phyloP scores from a whole-genome alignment of 2,113 vertebrate species.

The Carassius carassius region DNA sequence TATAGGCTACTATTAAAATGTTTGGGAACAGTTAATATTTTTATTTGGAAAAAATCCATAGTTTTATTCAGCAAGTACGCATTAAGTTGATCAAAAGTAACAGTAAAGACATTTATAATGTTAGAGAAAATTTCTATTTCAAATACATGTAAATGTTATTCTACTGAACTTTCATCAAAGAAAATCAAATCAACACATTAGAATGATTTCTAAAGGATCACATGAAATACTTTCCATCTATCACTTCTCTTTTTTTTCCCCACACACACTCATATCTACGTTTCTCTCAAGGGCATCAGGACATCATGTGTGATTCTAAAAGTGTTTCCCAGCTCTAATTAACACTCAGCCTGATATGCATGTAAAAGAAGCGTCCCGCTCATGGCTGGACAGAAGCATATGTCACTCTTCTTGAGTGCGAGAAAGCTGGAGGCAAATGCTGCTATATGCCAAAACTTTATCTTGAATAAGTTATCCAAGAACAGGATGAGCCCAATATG shows the following conservation, averaged over 20 bases:
- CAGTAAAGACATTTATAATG: too few species aligned
- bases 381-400: conserved; percentile 11
- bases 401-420: neutral
- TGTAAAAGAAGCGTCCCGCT: conserved; percentile 1
- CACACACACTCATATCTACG: neutral
- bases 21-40: too few species aligned
- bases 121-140: too few species aligned
- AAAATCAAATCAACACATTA: neutral
- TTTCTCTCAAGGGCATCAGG: neutral
- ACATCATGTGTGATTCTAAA: conserved; percentile 42
- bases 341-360: conserved; percentile 23
- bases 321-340: conserved; percentile 37
- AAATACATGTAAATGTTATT: too few species aligned
- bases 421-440: neutral
- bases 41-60: too few species aligned
- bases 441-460: conserved; percentile 4
- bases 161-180: too few species aligned
- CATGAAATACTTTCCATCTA: neutral
- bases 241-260: neutral
- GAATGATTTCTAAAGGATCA: neutral
- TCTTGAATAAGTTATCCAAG: neutral
- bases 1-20: too few species aligned
- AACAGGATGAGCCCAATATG: neutral
- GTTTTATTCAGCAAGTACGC: too few species aligned
- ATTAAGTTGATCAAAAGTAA: too few species aligned